Conservation (phyloP, 1,140 invertebrate genomes). For the Daktulosphaira vitifoliae region DNA sequence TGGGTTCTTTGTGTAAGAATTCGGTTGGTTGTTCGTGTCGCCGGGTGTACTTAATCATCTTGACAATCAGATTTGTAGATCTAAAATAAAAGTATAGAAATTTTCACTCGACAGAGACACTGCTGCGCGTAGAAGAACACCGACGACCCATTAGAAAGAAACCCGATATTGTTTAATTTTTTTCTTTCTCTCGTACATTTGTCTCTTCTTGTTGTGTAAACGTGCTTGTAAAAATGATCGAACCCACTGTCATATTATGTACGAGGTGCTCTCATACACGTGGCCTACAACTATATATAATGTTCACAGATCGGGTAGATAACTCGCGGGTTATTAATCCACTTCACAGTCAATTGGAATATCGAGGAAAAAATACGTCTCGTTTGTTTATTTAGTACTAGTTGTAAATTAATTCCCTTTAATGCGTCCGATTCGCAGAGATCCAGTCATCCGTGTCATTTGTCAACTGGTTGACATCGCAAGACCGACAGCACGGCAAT, state of each 20-base stretch:
- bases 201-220: no score
- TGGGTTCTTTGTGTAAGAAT: no score
- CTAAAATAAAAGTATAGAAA: constrained; percentile 1
- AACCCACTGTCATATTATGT: neutral
- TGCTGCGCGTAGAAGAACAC: no score
- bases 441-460: constrained; percentile 2
- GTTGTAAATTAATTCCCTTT: constrained; percentile 25
- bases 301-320: constrained; percentile 6
- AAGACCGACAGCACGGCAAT: neutral
- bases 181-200: neutral
- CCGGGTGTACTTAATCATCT: constrained; percentile 9
- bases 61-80: constrained; percentile 11
- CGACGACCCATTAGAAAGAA: no score
- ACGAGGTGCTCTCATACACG: neutral
- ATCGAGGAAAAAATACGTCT: neutral
- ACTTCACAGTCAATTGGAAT: constrained; percentile 24
- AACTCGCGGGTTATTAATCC: constrained; percentile 30
- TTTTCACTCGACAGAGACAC: neutral
- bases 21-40: neutral
- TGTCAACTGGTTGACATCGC: constrained; percentile 13
- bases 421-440: neutral
- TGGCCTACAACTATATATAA: neutral
- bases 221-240: no score
- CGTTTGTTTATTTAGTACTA: constrained; percentile 12
- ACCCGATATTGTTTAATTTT: constrained; percentile 16